Evolutionary conservation across 2,888 invertebrate genomes (phyloP), one percentile per base, ranked within the genome.

Genomic region (Theretra japonica): DNA sequence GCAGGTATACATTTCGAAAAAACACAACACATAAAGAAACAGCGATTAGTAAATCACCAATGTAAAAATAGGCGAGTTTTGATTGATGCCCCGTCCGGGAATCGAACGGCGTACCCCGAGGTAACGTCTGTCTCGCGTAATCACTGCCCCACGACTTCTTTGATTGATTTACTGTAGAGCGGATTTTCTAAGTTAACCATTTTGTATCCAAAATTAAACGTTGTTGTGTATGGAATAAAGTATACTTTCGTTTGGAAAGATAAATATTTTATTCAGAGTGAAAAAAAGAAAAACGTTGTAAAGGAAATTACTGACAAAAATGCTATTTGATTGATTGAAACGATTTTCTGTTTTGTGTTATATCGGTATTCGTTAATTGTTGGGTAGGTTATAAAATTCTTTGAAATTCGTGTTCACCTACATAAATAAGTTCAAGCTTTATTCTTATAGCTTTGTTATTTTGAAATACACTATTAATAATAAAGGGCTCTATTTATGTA

Each of bases 11-110:
- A 0, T 53, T 53, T 53, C n/a, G 19, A 53, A 48, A 59, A 25
- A 59, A 59, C n/a, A 53, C 15, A 53, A 48, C 56, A 53, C 56
- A 56, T 30, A 69, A 69, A 69, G 68, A 69, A 56, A 53, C 50
- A 23, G 53, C 30, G 56, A 60, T 71, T 62, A 65, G 62, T 62
- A 65, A 62, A 71, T 33, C 70, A 65, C 33, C 60, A 62, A 19
- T 48, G 77, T 79, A 81, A 87, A 88, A 90, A 88, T 83, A 88
- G 86, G 88, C 75, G 78, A 85, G 68, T 80, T 81, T 84, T 91
- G 92, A 91, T 91, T 88, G 88, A 91, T 91, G 89, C 82, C 77
- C 80, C 77, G 77, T 77, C 79, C 83, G 78, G 79, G 79, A 77
- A 84, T 84, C 83, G 84, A 85, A 86, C 82, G 79, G 70, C 68